Evolutionary conservation across 2,113 vertebrate species (phyloP).

Genomic region (Todiramphus chloris): DNA sequence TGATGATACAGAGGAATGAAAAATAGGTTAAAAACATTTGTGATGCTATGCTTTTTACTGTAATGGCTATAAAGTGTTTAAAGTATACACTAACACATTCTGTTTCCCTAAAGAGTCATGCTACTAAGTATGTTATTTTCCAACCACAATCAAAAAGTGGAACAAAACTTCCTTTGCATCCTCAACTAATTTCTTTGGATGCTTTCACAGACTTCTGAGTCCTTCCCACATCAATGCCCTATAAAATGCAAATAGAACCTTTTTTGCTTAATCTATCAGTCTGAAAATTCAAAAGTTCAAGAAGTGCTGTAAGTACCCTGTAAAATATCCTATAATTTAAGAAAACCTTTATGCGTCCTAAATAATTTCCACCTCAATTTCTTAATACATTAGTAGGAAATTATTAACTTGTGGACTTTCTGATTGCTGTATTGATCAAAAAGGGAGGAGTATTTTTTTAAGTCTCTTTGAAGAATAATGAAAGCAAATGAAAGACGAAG

Average conservation of each 20-base stretch:
- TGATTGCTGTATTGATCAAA: slow-evolving; percentile 22
- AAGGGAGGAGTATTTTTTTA: neutral
- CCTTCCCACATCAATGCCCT: neutral
- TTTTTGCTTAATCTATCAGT: neutral
- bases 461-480: slow-evolving; percentile 41
- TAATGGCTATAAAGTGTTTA: neutral
- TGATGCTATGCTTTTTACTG: neutral
- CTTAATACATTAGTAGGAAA: neutral
- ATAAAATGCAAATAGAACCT: neutral
- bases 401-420: neutral
- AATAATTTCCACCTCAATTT: slow-evolving; percentile 10
- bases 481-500: slow-evolving; percentile 34
- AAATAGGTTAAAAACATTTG: neutral
- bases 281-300: slow-evolving; percentile 5
- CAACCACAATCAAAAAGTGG: neutral
- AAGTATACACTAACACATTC: fast-evolving
- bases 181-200: neutral
- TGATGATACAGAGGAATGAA: neutral
- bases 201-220: neutral
- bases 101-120: neutral
- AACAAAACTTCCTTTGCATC: neutral
- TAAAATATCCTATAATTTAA: slow-evolving; percentile 16
- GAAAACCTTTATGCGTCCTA: neutral
- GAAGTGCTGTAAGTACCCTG: neutral
- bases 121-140: neutral